A percentile compares a stretch with the other conserved stretches of the same genome.
These are phyloP conservation scores for Leucopternis melanops DNA, from an alignment of 2,113 vertebrate genomes.

Conservation along the genomic window DNA sequence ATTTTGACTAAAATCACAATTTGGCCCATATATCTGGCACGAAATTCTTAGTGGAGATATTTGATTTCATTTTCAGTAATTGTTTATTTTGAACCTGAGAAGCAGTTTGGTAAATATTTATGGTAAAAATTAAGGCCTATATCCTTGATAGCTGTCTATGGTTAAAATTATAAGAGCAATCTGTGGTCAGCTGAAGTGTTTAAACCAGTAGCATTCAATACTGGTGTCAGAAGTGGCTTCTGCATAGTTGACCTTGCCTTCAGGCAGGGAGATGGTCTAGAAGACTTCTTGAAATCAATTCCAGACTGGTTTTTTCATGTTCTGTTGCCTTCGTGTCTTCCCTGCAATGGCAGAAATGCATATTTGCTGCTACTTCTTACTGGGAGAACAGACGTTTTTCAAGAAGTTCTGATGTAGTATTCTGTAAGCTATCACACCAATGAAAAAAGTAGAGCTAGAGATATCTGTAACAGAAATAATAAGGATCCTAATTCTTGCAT, in stretches of 20 bases:
- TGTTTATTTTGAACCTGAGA: neutral
- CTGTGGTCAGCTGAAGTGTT: neutral
- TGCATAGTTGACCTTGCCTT: neutral
- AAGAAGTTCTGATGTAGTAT: neutral
- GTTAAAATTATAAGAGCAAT: neutral
- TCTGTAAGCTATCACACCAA: neutral
- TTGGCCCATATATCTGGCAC: neutral
- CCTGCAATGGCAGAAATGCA: neutral
- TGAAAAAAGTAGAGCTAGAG: neutral
- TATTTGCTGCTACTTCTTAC: neutral
- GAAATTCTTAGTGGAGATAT: neutral
- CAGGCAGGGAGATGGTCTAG: neutral
- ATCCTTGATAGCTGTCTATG: neutral
- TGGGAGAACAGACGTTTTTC: neutral
- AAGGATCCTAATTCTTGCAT: neutral
- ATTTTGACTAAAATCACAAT: neutral
- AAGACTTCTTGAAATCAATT: neutral
- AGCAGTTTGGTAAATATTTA: neutral
- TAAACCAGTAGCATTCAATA: neutral
- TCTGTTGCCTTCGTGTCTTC: neutral
- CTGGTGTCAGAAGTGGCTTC: neutral
- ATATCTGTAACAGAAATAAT: neutral
- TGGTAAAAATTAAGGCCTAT: neutral
- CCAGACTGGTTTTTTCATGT: neutral
- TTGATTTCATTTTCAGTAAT: neutral